Evolutionary conservation across 2,797 vertebrate genomes (phyloP).

Genomic region (Denticeps clupeoides): DNA sequence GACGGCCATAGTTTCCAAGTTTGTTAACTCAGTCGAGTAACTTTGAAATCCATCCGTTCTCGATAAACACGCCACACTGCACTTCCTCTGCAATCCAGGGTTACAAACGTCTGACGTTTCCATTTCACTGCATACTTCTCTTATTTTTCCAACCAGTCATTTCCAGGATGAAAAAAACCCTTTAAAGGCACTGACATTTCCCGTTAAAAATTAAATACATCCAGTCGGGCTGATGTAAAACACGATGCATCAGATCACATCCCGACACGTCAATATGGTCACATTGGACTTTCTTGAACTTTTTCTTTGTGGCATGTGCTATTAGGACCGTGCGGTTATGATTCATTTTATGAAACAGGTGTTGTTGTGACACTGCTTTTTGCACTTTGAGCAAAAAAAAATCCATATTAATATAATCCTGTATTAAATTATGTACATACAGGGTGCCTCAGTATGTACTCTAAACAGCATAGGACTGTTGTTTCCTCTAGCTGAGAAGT

Average conservation of each 20-base stretch:
- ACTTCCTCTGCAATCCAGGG: conserved; percentile 3
- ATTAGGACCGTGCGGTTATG: too few relatives aligned
- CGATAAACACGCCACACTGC: conserved; percentile 31
- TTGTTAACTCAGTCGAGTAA: conserved; percentile 34
- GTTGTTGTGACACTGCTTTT: too few relatives aligned
- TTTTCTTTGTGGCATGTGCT: too few relatives aligned
- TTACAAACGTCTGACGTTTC: conserved; percentile 23
- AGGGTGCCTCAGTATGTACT: too few relatives aligned
- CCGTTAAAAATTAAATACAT: conserved; percentile 2
- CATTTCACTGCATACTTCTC: conserved; percentile 24
- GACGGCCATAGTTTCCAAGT: conserved; percentile 35
- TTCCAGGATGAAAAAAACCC: conserved; percentile 12
- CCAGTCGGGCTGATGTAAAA: background rate
- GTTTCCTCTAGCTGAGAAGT: too few relatives aligned
- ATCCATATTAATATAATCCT: too few relatives aligned
- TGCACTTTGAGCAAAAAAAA: too few relatives aligned
- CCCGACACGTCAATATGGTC: background rate
- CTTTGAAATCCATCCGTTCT: conserved; percentile 25
- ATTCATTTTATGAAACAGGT: too few relatives aligned
- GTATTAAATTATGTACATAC: too few relatives aligned
- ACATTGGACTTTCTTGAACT: too few relatives aligned
- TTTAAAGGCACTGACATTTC: conserved; percentile 2
- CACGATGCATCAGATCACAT: background rate
- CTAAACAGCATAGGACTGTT: too few relatives aligned
- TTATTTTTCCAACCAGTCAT: conserved; percentile 26